phyloP scores from a whole-genome alignment of 53 echinoderm and acorn worm species.

The Zoroaster sp. region DNA sequence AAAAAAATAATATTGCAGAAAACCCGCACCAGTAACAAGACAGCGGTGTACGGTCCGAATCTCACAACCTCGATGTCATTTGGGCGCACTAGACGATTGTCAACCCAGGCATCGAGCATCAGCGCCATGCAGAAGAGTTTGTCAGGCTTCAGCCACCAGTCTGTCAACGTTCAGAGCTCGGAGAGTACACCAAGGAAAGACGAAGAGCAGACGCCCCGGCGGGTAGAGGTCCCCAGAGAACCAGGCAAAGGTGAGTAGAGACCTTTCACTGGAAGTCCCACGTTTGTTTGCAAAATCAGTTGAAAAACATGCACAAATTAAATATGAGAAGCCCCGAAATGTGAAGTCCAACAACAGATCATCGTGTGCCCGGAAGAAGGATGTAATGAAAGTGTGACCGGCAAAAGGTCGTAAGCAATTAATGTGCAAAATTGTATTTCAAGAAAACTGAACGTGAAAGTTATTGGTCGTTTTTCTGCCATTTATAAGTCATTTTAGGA shows the following conservation, averaged over 20 bases:
- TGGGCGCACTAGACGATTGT: not conserved
- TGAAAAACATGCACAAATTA: not conserved
- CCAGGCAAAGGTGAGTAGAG: conserved; percentile 51
- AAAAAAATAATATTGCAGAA: too few species aligned
- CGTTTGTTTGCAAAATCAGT: too few species aligned
- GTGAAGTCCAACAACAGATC: too few species aligned
- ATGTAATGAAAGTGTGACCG: too few species aligned
- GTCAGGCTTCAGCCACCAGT: not conserved
- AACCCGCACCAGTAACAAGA: conserved; percentile 16
- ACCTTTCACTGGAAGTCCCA: too few species aligned
- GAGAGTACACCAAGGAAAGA: conserved; percentile 21
- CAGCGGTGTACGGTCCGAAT: conserved; percentile 1
- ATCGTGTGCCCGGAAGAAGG: too few species aligned
- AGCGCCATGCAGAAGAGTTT: not conserved
- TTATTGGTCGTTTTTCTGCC: too few species aligned
- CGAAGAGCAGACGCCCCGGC: not conserved
- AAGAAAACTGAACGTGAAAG: too few species aligned
- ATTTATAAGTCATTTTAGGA: too few species aligned
- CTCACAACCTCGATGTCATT: conserved; percentile 25
- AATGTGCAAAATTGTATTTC: too few species aligned
- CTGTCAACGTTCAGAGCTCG: not conserved
- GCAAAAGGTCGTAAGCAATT: too few species aligned
- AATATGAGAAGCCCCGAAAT: too few species aligned
- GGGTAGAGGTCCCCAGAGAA: not conserved
- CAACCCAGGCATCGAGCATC: not conserved